Base-by-base conservation (phyloP, 2,113 vertebrate genomes). In the Phylloscopus whistleri region DNA sequence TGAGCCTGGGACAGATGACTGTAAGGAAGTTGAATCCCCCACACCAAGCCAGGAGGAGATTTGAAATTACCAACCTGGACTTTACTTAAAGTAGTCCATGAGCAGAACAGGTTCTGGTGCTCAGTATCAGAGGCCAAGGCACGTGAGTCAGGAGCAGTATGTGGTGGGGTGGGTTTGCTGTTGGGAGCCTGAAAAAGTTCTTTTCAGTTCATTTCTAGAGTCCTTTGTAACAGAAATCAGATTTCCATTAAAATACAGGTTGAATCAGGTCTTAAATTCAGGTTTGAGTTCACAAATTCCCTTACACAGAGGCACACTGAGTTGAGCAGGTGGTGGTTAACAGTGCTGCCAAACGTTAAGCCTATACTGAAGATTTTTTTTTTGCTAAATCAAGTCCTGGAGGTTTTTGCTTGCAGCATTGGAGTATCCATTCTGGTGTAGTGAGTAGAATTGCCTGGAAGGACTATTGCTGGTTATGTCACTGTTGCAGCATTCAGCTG, bases 91-190 rank as follows among this genome's bases (percentile, higher is more conserved):
- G 56, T 19, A 52, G 19, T 18, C 44, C 13, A 1, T 78, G 35
- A 84, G 58, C 19, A n/a, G 56, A 91, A 35, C 11, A 48, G 39
- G 21, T 70, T 77, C 33, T 84, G 30, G 24, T 75, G 26, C 33
- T 70, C 48, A 16, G 0, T n/a, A 7, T 68, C 31, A 51, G 46
- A 87, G 51, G 23, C 60, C 74, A 52, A 55, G 48, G 52, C 30
- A 27, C 0, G 0, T 13, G 23, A 55, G 10, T 81, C 3, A 41
- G 73, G 22, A 78, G 11, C 26, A 43, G 10, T 67, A 16, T 33
- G 11, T 63, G 39, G 5, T 69, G 39, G 18, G 16, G 9, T 63
- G 22, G 10, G 6, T 72, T 63, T 73, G 49, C 22, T 82, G 9
- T 24, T 1, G 0, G 28, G 28, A 82, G 49, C 48, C 27, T 30